phyloP scores from a whole-genome alignment of 2,113 vertebrate species.

The Lepus europaeus region DNA sequence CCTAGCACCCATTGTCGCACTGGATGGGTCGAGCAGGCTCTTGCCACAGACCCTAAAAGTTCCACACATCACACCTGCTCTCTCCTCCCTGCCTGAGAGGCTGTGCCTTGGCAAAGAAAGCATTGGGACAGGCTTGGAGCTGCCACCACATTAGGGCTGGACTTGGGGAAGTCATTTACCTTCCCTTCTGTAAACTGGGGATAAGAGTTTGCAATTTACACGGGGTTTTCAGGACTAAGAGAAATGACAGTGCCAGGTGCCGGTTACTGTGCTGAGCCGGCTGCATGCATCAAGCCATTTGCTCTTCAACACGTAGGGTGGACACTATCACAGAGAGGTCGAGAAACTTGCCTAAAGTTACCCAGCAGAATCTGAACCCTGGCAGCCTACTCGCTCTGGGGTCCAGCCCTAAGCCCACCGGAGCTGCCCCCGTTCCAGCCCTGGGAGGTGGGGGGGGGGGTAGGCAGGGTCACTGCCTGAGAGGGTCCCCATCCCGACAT shows the following conservation, averaged over 20 bases:
- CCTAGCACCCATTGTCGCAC: not conserved
- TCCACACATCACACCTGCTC: accelerated
- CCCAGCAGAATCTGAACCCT: not conserved
- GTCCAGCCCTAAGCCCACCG: not conserved
- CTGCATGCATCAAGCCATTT: slow-evolving; percentile 20
- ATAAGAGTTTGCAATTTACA: slow-evolving; percentile 26
- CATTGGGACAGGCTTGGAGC: not conserved
- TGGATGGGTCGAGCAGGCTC: not conserved
- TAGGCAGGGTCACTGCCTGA: not conserved
- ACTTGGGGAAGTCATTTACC: slow-evolving; percentile 22
- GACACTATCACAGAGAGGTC: slow-evolving; percentile 17
- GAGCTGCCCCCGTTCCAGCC: not conserved
- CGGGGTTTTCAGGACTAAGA: not conserved
- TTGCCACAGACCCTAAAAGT: not conserved
- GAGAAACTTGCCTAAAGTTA: slow-evolving; percentile 56
- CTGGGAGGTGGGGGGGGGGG: too few species aligned
- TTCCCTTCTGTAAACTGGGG: slow-evolving; percentile 40
- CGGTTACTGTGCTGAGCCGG: not conserved
- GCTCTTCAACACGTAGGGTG: not conserved
- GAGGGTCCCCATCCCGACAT: not conserved
- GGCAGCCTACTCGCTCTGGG: not conserved
- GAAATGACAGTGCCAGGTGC: not conserved
- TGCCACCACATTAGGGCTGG: not conserved
- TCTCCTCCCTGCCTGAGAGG: slow-evolving; percentile 27
- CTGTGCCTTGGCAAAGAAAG: not conserved